Conservation (phyloP, 1,140 invertebrate species). For the Bombus balteatus region DNA sequence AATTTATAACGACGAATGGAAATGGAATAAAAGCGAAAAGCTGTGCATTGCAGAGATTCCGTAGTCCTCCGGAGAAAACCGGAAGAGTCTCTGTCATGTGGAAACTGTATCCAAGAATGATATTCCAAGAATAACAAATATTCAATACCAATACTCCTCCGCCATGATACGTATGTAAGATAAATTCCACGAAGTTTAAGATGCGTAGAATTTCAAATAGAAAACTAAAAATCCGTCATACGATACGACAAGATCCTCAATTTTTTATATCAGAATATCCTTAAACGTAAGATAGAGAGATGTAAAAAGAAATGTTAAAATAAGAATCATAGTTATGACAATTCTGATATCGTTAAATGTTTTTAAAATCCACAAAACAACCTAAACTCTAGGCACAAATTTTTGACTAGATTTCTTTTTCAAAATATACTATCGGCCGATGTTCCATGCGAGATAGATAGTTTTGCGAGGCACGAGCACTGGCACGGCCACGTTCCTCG, state of each 20-base stretch:
- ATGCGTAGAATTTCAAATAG: not conserved
- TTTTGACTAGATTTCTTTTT: not conserved
- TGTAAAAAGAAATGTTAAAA: too few species aligned
- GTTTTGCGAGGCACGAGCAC: not conserved
- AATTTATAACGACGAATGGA: not conserved
- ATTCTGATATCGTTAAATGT: too few species aligned
- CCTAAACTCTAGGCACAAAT: too few species aligned
- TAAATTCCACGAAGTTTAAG: not conserved
- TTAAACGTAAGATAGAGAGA: too few species aligned
- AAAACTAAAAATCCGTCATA: not conserved
- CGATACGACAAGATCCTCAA: too few species aligned
- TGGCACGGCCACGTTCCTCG: conserved; percentile 27
- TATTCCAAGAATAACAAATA: not conserved
- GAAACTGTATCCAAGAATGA: not conserved
- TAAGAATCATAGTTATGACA: too few species aligned
- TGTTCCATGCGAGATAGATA: not conserved
- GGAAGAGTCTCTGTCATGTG: not conserved
- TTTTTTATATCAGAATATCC: too few species aligned
- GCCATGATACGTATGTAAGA: not conserved
- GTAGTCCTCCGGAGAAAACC: not conserved
- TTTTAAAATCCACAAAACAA: too few species aligned
- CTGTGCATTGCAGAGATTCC: not conserved
- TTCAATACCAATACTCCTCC: not conserved
- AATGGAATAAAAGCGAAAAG: not conserved
- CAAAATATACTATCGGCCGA: not conserved